Conservation (phyloP, 2,888 invertebrate genomes). For the Mechanitis mazaeus region DNA sequence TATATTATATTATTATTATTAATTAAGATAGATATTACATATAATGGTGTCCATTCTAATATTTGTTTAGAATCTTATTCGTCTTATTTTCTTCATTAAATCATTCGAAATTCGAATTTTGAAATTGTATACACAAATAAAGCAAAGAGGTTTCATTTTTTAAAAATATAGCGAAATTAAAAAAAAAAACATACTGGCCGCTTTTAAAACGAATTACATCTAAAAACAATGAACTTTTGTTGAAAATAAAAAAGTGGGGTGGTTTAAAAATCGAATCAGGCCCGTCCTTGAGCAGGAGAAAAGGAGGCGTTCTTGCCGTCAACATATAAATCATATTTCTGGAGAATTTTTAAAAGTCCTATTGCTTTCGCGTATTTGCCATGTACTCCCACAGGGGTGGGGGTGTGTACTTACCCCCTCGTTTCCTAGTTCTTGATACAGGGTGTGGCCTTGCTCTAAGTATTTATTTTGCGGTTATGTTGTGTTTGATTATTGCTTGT, state of each 20-base stretch:
- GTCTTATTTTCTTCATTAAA: not conserved
- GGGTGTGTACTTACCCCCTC: constrained; percentile 75
- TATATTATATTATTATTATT: too few species aligned
- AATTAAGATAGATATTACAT: too few species aligned
- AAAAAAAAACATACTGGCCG: constrained; percentile 12
- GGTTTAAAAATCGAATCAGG: constrained; percentile 76
- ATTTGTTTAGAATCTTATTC: too few species aligned
- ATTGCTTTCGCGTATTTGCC: constrained; percentile 78
- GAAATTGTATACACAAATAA: too few species aligned
- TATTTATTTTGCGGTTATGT: constrained; percentile 21
- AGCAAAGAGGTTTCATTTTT: constrained; percentile 8
- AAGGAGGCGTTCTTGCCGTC: constrained; percentile 69
- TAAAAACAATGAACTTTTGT: constrained; percentile 37
- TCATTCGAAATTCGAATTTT: not conserved
- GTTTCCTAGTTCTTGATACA: constrained; percentile 72
- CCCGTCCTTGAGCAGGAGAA: constrained; percentile 69
- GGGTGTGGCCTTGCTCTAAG: constrained; percentile 39
- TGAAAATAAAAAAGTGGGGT: constrained; percentile 40
- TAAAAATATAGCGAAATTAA: constrained; percentile 20
- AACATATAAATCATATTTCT: constrained; percentile 78
- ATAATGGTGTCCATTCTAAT: too few species aligned
- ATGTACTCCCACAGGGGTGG: constrained; percentile 67
- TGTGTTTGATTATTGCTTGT: not conserved
- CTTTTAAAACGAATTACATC: constrained; percentile 21
- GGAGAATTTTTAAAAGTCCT: constrained; percentile 78